Conservation (phyloP, 2,113 vertebrate species). For the Paracanthobrama guichenoti region DNA sequence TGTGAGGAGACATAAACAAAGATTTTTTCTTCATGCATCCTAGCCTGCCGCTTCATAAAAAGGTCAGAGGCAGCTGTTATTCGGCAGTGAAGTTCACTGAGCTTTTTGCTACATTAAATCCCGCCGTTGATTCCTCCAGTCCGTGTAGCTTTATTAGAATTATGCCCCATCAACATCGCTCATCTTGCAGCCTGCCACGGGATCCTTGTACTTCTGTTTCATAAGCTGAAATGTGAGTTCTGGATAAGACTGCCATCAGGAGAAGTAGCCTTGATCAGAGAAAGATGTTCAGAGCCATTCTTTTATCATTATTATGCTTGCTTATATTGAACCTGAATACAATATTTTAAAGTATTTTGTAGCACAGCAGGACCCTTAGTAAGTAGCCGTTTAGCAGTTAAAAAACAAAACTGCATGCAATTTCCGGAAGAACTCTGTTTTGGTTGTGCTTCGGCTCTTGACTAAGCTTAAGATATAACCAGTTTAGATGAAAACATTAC, state of each 20-base stretch:
- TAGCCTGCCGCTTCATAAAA: conserved; percentile 26
- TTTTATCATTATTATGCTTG: not conserved
- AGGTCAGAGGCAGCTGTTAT: conserved; percentile 29
- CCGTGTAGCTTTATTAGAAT: conserved; percentile 23
- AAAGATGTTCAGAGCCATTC: not conserved
- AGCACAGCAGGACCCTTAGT: not conserved
- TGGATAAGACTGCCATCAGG: not conserved
- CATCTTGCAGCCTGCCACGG: not conserved
- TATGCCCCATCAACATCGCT: conserved; percentile 25
- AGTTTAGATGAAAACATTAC: no score
- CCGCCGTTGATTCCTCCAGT: conserved; percentile 35
- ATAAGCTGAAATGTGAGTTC: conserved; percentile 6
- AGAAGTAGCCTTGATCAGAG: conserved; percentile 3
- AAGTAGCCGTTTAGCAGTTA: no score
- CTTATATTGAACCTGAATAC: not conserved
- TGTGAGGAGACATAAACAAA: conserved; percentile 36
- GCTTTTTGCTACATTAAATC: conserved; percentile 38
- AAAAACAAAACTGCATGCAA: no score
- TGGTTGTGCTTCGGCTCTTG: no score
- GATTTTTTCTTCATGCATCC: conserved; percentile 17
- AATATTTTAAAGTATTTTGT: not conserved
- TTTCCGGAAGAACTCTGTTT: no score
- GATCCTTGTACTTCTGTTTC: not conserved
- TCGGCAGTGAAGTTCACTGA: not conserved
- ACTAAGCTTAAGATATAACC: no score